Evolutionary conservation across 2,113 vertebrate genomes (phyloP).

Genomic region (Ptychochromis oligacanthus): DNA sequence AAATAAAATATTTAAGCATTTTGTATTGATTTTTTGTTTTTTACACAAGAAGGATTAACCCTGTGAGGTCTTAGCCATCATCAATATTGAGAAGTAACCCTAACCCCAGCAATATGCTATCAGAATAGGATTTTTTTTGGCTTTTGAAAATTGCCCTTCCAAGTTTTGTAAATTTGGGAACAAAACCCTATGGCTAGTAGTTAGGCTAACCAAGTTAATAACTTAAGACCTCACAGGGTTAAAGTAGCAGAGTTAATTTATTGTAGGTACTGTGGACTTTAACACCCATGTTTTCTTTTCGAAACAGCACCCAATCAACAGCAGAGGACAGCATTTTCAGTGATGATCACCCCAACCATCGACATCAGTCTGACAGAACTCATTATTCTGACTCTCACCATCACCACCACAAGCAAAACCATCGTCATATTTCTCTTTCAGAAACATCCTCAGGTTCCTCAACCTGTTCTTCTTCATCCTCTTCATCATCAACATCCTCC

Average conservation of each 20-base stretch:
- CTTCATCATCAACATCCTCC: constrained; percentile 42
- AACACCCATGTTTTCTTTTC: constrained; percentile 5
- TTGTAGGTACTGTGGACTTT: neutral
- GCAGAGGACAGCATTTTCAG: constrained; percentile 54
- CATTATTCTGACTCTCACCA: constrained; percentile 43
- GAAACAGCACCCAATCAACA: constrained; percentile 52
- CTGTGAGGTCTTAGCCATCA: neutral
- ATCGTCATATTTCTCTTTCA: constrained; percentile 46
- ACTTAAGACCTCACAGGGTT: too few relatives aligned
- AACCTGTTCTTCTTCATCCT: constrained; percentile 46
- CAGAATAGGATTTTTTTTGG: neutral
- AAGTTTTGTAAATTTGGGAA: neutral
- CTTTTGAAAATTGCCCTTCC: neutral
- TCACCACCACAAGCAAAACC: constrained; percentile 49
- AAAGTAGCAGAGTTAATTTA: neutral
- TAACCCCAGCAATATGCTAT: neutral
- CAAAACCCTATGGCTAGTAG: neutral
- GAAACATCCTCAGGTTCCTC: constrained; percentile 56
- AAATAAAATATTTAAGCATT: neutral
- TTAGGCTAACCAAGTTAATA: neutral
- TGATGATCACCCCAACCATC: constrained; percentile 48
- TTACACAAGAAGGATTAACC: neutral
- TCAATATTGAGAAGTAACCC: neutral
- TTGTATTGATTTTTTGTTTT: neutral
- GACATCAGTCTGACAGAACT: constrained; percentile 15